Evolutionary conservation across 2,113 vertebrate species (phyloP), one percentile per base, ranked within the genome.

Genomic region (Athene cunicularia): DNA sequence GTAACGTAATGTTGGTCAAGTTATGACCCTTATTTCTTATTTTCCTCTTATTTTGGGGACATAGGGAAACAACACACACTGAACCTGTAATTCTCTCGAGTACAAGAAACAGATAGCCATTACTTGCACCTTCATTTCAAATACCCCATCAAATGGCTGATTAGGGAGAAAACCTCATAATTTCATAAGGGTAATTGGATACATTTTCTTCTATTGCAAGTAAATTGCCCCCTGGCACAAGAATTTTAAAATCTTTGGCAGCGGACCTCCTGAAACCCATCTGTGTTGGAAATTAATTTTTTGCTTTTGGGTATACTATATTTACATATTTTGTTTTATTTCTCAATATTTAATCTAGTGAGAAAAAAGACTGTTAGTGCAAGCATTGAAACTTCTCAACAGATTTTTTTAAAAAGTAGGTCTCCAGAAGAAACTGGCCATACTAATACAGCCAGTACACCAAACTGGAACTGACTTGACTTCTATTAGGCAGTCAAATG

Each of bases 201-300:
- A 88, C 28, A 96, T 97, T 97, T 98, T 93, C 77, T 96, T 95
- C 79, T 88, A n/a, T 94, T 91, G 77, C 88, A 96, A 96, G 91
- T 70, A 96, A 98, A 97, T 83, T 95, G 52, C 82, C 91, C 95
- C 90, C 79, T 77, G 89, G 94, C 91, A 96, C 73, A 93, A 82
- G 71, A 92, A 90, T 96, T 97, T 98, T 64, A 71, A 95, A 96
- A 93, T 93, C 76, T 96, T 97, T 98, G 97, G 83, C 96, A 98
- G 94, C 67, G 10, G 96, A 96, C 53, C 63, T 97, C 66, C 77
- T 83, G 85, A 97, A 98, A 97, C 93, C 88, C 96, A 98, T 98
- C 97, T 98, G 95, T 96, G 94, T 97, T 96, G 82, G 93, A 98
- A 98, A 98, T 97, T 95, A 95, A 93, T 89, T 96, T 97, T 97